Evolutionary conservation across 2,888 invertebrate genomes (phyloP).

Genomic region (Idaea biselata): DNA sequence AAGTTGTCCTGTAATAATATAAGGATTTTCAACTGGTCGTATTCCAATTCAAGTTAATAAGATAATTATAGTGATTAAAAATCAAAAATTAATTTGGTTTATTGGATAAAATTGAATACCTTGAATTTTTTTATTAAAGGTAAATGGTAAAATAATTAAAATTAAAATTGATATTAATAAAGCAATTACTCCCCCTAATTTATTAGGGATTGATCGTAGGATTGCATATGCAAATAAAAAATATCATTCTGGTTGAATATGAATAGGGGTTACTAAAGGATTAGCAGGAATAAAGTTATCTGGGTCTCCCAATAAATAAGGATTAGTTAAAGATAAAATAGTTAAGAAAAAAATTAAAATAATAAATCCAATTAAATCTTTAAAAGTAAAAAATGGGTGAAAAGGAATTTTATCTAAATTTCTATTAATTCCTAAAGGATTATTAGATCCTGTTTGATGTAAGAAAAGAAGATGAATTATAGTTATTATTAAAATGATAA

Average conservation of each 20-base stretch:
- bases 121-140: conserved; percentile 79
- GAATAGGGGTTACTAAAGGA: conserved; percentile 84
- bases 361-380: conserved; percentile 83
- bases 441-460: conserved; percentile 85
- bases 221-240: conserved; percentile 91
- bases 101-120: conserved; percentile 82
- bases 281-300: conserved; percentile 88
- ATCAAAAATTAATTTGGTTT: conserved; percentile 83
- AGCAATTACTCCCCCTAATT: conserved; percentile 87
- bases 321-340: conserved; percentile 75
- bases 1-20: conserved; percentile 81
- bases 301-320: conserved; percentile 83
- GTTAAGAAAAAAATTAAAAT: conserved; percentile 77
- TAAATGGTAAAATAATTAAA: conserved; percentile 82
- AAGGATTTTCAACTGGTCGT: conserved; percentile 85
- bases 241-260: conserved; percentile 93
- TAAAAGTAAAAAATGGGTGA: conserved; percentile 83
- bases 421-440: conserved; percentile 82
- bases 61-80: conserved; percentile 75
- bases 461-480: conserved; percentile 85
- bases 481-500: conserved; percentile 82
- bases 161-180: conserved; percentile 84
- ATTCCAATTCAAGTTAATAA: conserved; percentile 87
- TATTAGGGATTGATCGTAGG: conserved; percentile 89
- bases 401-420: conserved; percentile 86